Evolutionary conservation across 2,797 vertebrate species (phyloP).

Genomic region (Naso thynnoides): DNA sequence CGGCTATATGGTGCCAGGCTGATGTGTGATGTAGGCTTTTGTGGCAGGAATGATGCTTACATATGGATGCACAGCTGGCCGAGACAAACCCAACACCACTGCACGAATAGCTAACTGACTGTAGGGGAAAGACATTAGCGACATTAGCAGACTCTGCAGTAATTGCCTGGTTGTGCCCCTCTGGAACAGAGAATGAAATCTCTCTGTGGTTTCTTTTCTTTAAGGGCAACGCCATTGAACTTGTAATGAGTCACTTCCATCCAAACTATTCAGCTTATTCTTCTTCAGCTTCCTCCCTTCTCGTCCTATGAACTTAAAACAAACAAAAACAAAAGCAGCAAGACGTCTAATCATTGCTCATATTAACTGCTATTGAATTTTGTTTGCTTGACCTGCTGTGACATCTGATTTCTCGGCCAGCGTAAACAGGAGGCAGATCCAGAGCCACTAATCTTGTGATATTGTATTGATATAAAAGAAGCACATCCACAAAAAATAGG

Average conservation of each 20-base stretch:
- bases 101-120: constrained; percentile 28
- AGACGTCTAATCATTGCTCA: constrained; percentile 6
- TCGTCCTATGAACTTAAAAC: background rate
- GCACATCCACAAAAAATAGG: constrained; percentile 7
- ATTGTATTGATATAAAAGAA: constrained; percentile 27
- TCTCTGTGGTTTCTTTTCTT: constrained; percentile 10
- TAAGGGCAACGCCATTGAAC: constrained; percentile 19
- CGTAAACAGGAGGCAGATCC: constrained; percentile 3
- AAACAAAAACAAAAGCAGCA: background rate
- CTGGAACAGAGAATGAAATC: constrained; percentile 30
- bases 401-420: background rate
- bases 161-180: constrained; percentile 40
- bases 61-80: constrained; percentile 61
- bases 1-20: constrained; percentile 30
- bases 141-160: constrained; percentile 19
- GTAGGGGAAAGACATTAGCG: constrained; percentile 30
- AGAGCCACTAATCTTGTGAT: background rate
- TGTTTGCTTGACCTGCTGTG: constrained; percentile 13
- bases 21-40: constrained; percentile 36
- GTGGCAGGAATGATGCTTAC: constrained; percentile 37
- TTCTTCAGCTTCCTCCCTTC: constrained; percentile 15
- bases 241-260: constrained; percentile 39
- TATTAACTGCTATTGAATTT: constrained; percentile 12
- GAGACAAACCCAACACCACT: constrained; percentile 11
- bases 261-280: constrained; percentile 9